phyloP scores from a whole-genome alignment of 2,797 vertebrate genomes.

The Darevskia nairensis region DNA sequence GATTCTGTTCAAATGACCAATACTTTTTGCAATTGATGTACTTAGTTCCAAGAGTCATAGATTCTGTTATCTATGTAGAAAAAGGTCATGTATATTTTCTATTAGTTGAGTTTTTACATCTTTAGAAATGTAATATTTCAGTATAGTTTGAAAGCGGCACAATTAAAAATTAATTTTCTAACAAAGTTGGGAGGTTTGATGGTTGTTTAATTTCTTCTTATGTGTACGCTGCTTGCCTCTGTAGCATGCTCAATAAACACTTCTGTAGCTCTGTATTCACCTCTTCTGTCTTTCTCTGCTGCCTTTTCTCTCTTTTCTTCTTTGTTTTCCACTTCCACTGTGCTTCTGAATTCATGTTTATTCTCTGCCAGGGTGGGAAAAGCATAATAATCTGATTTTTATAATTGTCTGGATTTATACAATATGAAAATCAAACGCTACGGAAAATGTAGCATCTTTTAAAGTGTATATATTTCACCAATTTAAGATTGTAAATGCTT shows the following conservation, averaged over 20 bases:
- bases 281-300: slow-evolving; percentile 90
- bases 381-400: slow-evolving; percentile 58
- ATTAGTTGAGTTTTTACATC: slow-evolving; percentile 90
- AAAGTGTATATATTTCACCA: slow-evolving; percentile 41
- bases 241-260: slow-evolving; percentile 99
- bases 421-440: slow-evolving; percentile 74
- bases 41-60: slow-evolving; percentile 84
- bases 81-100: slow-evolving; percentile 91
- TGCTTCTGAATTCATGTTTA: slow-evolving; percentile 85
- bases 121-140: slow-evolving; percentile 91
- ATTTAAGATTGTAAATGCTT: slow-evolving; percentile 66
- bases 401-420: slow-evolving; percentile 69
- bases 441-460: slow-evolving; percentile 69
- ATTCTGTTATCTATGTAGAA: slow-evolving; percentile 86
- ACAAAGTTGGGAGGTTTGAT: slow-evolving; percentile 88
- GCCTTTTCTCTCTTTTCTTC: slow-evolving; percentile 84
- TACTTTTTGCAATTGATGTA: slow-evolving; percentile 85
- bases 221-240: slow-evolving; percentile 92
- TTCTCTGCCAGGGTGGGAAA: slow-evolving; percentile 88
- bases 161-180: slow-evolving; percentile 97
- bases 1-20: slow-evolving; percentile 85
- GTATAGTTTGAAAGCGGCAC: slow-evolving; percentile 91
- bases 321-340: slow-evolving; percentile 84
- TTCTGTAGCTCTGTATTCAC: slow-evolving; percentile 93
- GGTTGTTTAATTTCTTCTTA: slow-evolving; percentile 88